These are phyloP conservation scores for Aromia moschata DNA, from an alignment of 2,888 invertebrate genomes.

Conservation along the genomic window DNA sequence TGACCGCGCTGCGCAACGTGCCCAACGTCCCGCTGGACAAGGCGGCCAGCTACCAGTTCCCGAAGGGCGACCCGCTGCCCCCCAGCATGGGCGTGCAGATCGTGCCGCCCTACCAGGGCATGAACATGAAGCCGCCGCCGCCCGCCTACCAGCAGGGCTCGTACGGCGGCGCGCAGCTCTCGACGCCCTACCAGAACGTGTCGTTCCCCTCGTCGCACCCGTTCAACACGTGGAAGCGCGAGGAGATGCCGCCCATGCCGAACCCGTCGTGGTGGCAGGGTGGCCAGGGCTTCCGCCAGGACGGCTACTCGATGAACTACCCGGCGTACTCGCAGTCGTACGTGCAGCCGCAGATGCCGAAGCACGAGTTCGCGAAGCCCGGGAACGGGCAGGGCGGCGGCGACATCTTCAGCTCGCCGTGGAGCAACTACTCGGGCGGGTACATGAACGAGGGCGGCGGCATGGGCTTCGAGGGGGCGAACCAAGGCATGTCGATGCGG, in stretches of 20 bases:
- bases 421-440: conserved; percentile 41
- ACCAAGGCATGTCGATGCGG: conserved; percentile 54
- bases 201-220: conserved; percentile 40
- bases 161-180: conserved; percentile 16
- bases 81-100: conserved; percentile 34
- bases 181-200: conserved; percentile 37
- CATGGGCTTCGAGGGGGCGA: conserved; percentile 24
- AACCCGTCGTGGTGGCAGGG: conserved; percentile 38
- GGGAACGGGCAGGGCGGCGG: conserved; percentile 34
- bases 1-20: conserved; percentile 50
- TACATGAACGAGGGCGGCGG: conserved; percentile 27
- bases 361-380: conserved; percentile 25
- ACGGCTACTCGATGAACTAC: conserved; percentile 20
- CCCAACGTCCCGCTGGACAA: conserved; percentile 43
- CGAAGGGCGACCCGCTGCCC: conserved; percentile 33
- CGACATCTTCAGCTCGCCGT: conserved; percentile 51
- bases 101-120: conserved; percentile 35
- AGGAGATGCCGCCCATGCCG: conserved; percentile 30
- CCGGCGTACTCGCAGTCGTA: conserved; percentile 15
- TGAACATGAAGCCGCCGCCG: conserved; percentile 29
- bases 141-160: conserved; percentile 11
- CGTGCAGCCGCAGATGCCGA: conserved; percentile 28
- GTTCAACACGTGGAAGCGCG: conserved; percentile 43
- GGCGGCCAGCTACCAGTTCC: conserved; percentile 38
- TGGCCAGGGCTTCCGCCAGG: conserved; percentile 27